phyloP scores from a whole-genome alignment of 2,113 vertebrate species.

The Malurus elegans region DNA sequence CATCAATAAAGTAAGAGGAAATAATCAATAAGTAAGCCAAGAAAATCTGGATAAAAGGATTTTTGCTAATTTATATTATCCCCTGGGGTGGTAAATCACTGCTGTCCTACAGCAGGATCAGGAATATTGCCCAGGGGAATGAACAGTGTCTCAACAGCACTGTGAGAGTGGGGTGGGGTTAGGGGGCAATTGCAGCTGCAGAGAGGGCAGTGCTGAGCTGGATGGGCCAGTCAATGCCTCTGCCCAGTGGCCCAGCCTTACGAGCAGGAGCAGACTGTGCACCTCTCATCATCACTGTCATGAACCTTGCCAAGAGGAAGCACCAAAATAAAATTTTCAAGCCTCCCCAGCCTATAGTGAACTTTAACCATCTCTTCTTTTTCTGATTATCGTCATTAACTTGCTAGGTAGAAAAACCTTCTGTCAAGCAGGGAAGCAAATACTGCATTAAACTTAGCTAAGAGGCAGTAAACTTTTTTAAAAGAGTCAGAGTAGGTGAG shows the following conservation, averaged over 20 bases:
- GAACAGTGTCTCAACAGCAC: background rate
- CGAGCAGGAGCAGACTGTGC: rapidly evolving
- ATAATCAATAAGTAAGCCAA: background rate
- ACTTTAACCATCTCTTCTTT: background rate
- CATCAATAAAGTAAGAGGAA: background rate
- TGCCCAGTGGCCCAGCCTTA: background rate
- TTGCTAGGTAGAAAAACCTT: background rate
- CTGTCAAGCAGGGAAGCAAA: background rate
- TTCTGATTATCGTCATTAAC: background rate
- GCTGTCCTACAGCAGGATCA: background rate
- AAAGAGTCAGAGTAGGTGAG: background rate
- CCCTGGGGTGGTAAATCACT: background rate
- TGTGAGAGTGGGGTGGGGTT: background rate
- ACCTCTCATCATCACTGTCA: background rate
- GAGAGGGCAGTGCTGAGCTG: background rate
- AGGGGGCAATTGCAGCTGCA: background rate
- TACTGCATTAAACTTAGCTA: background rate
- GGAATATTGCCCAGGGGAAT: background rate
- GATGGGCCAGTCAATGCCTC: background rate
- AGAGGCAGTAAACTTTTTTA: background rate
- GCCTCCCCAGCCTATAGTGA: background rate
- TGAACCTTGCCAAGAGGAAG: background rate
- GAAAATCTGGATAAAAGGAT: background rate
- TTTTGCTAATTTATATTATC: background rate
- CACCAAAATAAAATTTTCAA: background rate